Evolutionary conservation across 2,113 vertebrate species (phyloP), one percentile per base, ranked within the genome.

Genomic region (Cyphomyrus plagiostoma): DNA sequence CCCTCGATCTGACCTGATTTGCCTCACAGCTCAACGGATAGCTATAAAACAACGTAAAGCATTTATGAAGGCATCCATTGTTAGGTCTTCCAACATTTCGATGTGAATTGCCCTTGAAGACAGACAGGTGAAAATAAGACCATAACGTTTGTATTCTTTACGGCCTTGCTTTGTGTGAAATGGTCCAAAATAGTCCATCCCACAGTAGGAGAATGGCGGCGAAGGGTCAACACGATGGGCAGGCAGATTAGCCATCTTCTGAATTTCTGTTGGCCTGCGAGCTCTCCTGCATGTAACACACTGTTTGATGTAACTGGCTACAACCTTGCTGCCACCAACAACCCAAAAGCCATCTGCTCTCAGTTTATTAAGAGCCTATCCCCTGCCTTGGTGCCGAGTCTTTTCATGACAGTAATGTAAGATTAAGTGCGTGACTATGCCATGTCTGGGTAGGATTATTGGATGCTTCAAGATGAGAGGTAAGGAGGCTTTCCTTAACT

Each of bases 121-220:
- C 3, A 90, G 15, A 17, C 89, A 90, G 8, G 66, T 90, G 23
- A 90, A 90, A 19, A 90, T 19, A 48, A 90, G 89, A 77, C 62
- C 89, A 87, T 90, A 88, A 4, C 85, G 21, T 23, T 90, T 87
- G 17, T 77, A 17, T 0, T 48, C 89, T 17, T 90, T 90, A 6
- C 84, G 23, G 21, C 84, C 89, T 23, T 90, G 45, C 26, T 90
- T 90, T 23, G 53, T 86, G 19, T 39, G 56, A 26, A 90, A 90
- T 13, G 83, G 89, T 5, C 84, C 89, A 90, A 90, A 90, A 21
- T 84, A 90, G 21, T 90, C 84, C 83, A 90, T 90, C 13, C 89
- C 83, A 6, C 52, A 87, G 45, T 90, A 90, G 0, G 89, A 53
- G 13, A 90, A 90, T 42, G 85, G 89, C 58, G 84, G 89, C 8